Conservation (phyloP, 1,140 invertebrate species). For the Achroia grisella region DNA sequence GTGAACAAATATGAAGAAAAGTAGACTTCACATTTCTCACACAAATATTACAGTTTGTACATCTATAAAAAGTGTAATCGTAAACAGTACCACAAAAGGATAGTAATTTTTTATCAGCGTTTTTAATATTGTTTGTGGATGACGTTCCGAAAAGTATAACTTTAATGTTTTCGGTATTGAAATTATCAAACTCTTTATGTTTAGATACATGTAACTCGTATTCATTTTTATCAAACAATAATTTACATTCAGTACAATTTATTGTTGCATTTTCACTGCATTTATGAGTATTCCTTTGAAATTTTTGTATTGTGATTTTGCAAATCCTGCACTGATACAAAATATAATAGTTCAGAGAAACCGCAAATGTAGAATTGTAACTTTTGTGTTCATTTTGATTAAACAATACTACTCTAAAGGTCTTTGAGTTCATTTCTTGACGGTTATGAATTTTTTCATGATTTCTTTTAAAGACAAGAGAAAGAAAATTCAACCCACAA, state of each 20-base stretch:
- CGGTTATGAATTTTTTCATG: constrained; percentile 31
- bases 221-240: constrained; percentile 23
- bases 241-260: constrained; percentile 31
- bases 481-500: constrained; percentile 34
- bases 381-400: constrained; percentile 31
- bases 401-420: constrained; percentile 35
- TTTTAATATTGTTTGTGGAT: background rate
- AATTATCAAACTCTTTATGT: constrained; percentile 33
- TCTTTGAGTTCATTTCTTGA: constrained; percentile 15
- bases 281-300: constrained; percentile 17
- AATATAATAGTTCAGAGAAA: constrained; percentile 18
- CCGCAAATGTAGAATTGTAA: constrained; percentile 16
- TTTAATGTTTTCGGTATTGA: constrained; percentile 34
- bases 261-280: constrained; percentile 26
- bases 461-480: constrained; percentile 7
- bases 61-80: constrained; percentile 40
- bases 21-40: constrained; percentile 13
- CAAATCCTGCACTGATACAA: constrained; percentile 48
- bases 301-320: constrained; percentile 26
- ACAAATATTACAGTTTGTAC: constrained; percentile 32
- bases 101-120: background rate
- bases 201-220: constrained; percentile 26
- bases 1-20: constrained; percentile 27
- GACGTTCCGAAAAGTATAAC: constrained; percentile 32
- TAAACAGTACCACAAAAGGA: constrained; percentile 27